These are phyloP conservation scores for Aurelia sp. DNA, from an alignment of 30 jellyfish, hydroid and myxozoan species.

Conservation along the genomic window DNA sequence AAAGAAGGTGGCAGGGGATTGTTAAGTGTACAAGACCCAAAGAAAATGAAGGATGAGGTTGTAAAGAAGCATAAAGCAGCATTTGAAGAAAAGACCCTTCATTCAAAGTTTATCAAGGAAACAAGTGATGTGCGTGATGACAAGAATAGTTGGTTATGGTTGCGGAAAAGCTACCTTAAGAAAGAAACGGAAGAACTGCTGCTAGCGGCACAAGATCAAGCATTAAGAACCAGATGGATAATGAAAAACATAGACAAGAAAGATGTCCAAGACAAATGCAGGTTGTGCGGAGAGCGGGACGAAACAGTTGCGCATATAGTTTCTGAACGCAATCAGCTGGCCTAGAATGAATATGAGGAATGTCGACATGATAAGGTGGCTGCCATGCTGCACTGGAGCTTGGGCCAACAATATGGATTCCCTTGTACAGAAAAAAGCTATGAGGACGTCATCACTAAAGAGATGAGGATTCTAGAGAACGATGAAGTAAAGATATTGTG, in stretches of 20 bases:
- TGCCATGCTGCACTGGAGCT: slow-evolving; percentile 1
- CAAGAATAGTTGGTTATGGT: too few species aligned
- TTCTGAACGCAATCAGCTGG: slow-evolving; percentile 18
- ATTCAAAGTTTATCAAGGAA: neutral
- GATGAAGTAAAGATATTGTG: slow-evolving; percentile 19
- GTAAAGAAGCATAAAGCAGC: slow-evolving; percentile 4
- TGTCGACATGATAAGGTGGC: slow-evolving; percentile 32
- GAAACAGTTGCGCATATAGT: slow-evolving; percentile 23
- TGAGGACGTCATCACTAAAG: slow-evolving; percentile 17
- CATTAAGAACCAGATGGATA: neutral
- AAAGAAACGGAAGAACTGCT: neutral
- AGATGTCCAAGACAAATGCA: slow-evolving; percentile 10
- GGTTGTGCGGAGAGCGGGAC: slow-evolving; percentile 35
- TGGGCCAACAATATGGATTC: slow-evolving; percentile 9
- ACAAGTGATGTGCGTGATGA: too few species aligned
- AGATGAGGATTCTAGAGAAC: slow-evolving; percentile 14
- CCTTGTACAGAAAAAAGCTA: slow-evolving; percentile 22
- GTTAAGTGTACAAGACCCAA: slow-evolving; percentile 6
- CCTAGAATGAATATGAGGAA: slow-evolving; percentile 7
- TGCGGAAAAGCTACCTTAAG: too few species aligned
- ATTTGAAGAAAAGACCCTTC: slow-evolving; percentile 14
- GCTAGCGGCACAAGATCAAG: slow-evolving; percentile 17
- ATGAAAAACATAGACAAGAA: neutral
- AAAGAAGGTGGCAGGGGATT: neutral
- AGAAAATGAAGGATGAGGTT: slow-evolving; percentile 13